Conservation (phyloP, 2,888 invertebrate genomes). For the Amblyjoppa fuscipennis region DNA sequence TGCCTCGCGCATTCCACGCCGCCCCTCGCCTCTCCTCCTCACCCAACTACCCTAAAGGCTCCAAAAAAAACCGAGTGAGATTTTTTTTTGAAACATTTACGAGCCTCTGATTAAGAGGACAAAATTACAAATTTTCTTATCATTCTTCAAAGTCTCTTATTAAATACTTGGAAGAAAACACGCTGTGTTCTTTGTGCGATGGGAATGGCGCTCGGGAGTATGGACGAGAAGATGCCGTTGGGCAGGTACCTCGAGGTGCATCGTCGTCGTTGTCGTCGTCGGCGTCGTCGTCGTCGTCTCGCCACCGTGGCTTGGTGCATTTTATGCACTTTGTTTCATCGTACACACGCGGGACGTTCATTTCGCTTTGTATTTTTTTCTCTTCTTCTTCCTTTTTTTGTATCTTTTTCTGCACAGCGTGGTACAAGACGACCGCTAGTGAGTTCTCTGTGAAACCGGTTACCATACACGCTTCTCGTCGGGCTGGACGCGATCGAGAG, state of each 20-base stretch:
- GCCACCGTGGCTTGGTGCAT: slow-evolving; percentile 51
- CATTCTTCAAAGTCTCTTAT: not conserved
- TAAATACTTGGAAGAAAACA: slow-evolving; percentile 31
- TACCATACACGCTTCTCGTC: slow-evolving; percentile 51
- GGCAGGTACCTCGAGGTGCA: slow-evolving; percentile 59
- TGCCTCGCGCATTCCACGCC: not conserved
- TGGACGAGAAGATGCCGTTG: slow-evolving; percentile 8
- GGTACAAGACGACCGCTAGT: slow-evolving; percentile 54
- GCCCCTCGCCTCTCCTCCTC: not conserved
- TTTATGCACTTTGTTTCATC: slow-evolving; percentile 67
- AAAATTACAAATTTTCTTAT: not conserved
- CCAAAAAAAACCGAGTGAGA: too few relatives aligned
- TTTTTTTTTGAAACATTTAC: too few relatives aligned
- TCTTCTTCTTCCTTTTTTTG: slow-evolving; percentile 1
- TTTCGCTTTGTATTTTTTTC: slow-evolving; percentile 60
- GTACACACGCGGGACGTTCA: slow-evolving; percentile 43
- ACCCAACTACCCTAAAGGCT: not conserved
- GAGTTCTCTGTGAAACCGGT: slow-evolving; percentile 65
- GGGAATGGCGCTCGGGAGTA: slow-evolving; percentile 11
- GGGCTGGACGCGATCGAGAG: slow-evolving; percentile 55
- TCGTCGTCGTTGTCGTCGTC: slow-evolving; percentile 40
- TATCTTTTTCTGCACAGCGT: slow-evolving; percentile 43
- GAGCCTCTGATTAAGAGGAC: too few relatives aligned
- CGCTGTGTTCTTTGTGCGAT: slow-evolving; percentile 49
- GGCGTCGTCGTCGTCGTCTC: slow-evolving; percentile 45